Base-by-base conservation (phyloP, 2,888 invertebrate species). In the Rotaria macrura region DNA sequence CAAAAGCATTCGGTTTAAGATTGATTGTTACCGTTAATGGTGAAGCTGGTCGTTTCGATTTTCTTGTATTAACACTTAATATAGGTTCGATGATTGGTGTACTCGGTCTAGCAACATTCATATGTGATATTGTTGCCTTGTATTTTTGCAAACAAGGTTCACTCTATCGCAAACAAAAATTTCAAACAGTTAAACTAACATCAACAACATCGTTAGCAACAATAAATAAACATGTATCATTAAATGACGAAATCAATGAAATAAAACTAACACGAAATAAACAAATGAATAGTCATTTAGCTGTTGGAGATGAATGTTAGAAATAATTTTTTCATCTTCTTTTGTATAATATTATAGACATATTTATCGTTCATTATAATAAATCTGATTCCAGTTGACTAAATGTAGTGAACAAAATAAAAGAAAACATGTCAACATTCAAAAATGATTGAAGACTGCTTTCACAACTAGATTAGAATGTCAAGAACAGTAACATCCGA, bases 71-170 rank as follows among this genome's bases (percentile, higher is more conserved):
- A 6, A 84, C 92, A 20, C 88, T 91, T 20, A 92, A 92, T 87
- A 88, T 92, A 86, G 92, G 92, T 79, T 91, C 92, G 87, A 92
- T 92, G 79, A 87, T 92, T 54, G 92, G 91, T 29, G 88, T 92
- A 12, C 88, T 92, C 65, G 90, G 91, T 85, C 87, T 92, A 43
- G 90, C 92, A 25, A 91, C 91, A 20, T 88, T 92, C 23, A 86
- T 92, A 52, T 91, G 92, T 89, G 92, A 92, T 88, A 87, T 92
- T 25, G 88, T 92, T 23, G 79, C 79, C 40, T 43, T 79, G n/a
- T 43, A 79, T 79, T 79, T 40, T 43, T 40, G 79, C 43, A 79
- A 79, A 14, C 40, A 79, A 79, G 79, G 79, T n/a, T 43, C 43
- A 14, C 12, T 79, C 43, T 79, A 79, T 79, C 79, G 79, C 25